Percentiles rank a stretch among this genome's conserved stretches.
Evolutionary conservation across 2,888 invertebrate genomes (phyloP).

Genomic region (Drosophila stalkeri): DNA sequence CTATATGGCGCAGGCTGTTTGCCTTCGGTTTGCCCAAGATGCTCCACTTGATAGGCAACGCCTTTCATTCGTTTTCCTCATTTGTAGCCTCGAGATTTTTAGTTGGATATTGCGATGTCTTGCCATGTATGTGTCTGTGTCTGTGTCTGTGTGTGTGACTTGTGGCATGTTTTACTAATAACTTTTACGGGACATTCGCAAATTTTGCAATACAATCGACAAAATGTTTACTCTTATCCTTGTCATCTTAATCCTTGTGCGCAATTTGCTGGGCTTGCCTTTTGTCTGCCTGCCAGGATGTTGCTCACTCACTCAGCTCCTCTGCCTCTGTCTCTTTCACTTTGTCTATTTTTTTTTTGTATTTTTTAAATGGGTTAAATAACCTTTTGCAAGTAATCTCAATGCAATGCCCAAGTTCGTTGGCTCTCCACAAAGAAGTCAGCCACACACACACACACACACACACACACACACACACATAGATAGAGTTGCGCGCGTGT

Average conservation of each 20-base stretch:
- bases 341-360: background rate
- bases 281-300: conserved; percentile 21
- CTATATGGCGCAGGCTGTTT: conserved; percentile 7
- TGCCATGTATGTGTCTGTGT: background rate
- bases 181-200: conserved; percentile 35
- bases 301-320: background rate
- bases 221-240: conserved; percentile 52
- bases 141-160: background rate
- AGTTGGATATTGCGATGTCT: conserved; percentile 1
- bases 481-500: conserved; percentile 57
- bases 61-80: conserved; percentile 15
- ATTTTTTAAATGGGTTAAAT: conserved; percentile 71
- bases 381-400: conserved; percentile 72
- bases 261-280: conserved; percentile 43
- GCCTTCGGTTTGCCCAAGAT: conserved; percentile 45
- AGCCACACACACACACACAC: conserved; percentile 10
- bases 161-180: conserved; percentile 37
- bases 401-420: conserved; percentile 65
- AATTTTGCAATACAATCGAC: conserved; percentile 41
- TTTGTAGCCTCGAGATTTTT: conserved; percentile 3
- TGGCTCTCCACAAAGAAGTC: conserved; percentile 50
- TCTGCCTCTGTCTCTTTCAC: too few relatives aligned
- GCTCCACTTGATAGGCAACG: conserved; percentile 56
- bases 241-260: conserved; percentile 53
- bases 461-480: conserved; percentile 31